Conservation (phyloP, 2,797 vertebrate genomes). For the Aeoliscus strigatus region DNA sequence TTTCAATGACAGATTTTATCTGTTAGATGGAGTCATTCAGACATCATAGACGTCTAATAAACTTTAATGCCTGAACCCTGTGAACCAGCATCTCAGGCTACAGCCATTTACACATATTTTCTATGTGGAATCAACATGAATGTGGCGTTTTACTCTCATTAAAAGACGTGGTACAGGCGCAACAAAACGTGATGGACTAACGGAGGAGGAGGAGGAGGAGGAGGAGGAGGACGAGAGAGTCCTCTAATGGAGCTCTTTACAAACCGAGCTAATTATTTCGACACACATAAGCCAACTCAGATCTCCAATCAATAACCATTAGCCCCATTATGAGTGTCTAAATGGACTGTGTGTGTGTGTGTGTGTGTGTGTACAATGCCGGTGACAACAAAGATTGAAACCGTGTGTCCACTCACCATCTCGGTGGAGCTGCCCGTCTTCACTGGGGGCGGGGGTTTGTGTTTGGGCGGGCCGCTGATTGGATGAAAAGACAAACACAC, state of each 20-base stretch:
- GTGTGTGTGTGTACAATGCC: conserved; percentile 13
- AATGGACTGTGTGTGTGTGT: conserved; percentile 30
- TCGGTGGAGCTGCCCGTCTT: conserved; percentile 70
- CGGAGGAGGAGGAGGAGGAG: conserved; percentile 2
- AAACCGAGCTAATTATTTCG: conserved; percentile 55
- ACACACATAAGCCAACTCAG: conserved; percentile 48
- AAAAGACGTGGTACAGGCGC: conserved; percentile 11
- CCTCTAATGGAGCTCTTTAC: conserved; percentile 52
- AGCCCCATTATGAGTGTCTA: conserved; percentile 53
- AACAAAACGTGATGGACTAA: conserved; percentile 23
- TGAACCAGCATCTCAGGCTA: conserved; percentile 17
- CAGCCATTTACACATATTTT: conserved; percentile 28
- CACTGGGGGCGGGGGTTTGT: conserved; percentile 75
- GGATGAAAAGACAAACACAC: conserved; percentile 37
- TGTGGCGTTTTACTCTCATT: conserved; percentile 29
- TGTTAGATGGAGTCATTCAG: no score
- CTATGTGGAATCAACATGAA: conserved; percentile 34
- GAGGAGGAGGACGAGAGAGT: neutral
- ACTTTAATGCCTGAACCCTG: no score
- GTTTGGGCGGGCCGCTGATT: conserved; percentile 73
- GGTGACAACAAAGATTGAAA: conserved; percentile 40
- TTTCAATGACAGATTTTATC: no score
- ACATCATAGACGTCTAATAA: no score
- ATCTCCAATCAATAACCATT: conserved; percentile 67
- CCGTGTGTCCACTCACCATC: conserved; percentile 68